These are phyloP conservation scores for Ciona savignyi DNA, from an alignment of 23 tunicate genomes.

Conservation along the genomic window DNA sequence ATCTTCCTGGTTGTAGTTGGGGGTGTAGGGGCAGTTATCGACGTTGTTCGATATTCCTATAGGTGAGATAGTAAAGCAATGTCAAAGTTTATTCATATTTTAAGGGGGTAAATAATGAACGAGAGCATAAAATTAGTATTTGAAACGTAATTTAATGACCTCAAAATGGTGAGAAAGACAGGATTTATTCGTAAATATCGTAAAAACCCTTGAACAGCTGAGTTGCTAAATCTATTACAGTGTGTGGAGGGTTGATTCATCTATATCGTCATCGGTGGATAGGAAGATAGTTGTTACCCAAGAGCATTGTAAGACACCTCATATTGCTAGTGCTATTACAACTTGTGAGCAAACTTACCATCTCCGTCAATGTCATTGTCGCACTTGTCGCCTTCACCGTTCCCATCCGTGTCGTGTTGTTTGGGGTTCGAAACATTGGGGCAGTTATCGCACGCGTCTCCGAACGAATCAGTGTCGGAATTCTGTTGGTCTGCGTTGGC, in stretches of 20 bases:
- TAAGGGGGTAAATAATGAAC: neutral
- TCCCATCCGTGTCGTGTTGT: constrained; percentile 57
- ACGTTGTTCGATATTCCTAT: constrained; percentile 34
- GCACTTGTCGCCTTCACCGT: constrained; percentile 71
- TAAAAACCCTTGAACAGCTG: no score
- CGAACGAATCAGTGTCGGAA: constrained; percentile 45
- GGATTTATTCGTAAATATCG: no score
- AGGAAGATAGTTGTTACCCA: no score
- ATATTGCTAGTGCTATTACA: no score
- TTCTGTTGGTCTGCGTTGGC: constrained; percentile 64
- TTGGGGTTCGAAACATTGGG: constrained; percentile 37
- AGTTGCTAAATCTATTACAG: no score
- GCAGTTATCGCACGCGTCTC: constrained; percentile 90
- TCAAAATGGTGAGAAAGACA: no score
- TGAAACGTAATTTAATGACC: no score
- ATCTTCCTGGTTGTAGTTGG: constrained; percentile 56
- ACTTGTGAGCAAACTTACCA: constrained; percentile 18
- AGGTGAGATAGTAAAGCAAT: neutral
- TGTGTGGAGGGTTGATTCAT: no score
- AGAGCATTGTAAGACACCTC: no score
- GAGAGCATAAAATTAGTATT: neutral
- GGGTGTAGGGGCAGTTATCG: constrained; percentile 66
- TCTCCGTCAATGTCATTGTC: constrained; percentile 80
- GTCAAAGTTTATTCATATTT: no score
- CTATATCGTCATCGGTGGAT: no score